Conservation (phyloP, 2,113 vertebrate genomes). For the Misgurnus mizolepis region DNA sequence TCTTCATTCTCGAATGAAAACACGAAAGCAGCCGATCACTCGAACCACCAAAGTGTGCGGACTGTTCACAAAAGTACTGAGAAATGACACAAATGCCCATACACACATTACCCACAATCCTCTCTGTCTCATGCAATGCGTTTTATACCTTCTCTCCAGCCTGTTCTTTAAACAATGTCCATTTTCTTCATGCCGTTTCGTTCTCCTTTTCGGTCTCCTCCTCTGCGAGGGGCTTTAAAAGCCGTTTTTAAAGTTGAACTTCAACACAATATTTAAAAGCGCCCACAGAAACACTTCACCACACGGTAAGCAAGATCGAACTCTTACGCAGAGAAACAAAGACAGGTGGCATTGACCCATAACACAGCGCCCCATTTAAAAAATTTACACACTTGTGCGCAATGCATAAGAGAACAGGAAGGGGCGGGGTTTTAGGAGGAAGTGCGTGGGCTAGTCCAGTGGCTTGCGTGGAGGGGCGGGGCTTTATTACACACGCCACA, state of each 20-base stretch:
- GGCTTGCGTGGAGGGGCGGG: slow-evolving; percentile 22
- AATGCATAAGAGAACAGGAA: slow-evolving; percentile 25
- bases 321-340: slow-evolving; percentile 42
- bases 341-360: slow-evolving; percentile 37
- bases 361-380: slow-evolving; percentile 47
- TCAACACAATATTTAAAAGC: slow-evolving; percentile 43
- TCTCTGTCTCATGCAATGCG: not conserved
- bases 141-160: not conserved
- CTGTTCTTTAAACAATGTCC: slow-evolving; percentile 5
- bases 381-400: slow-evolving; percentile 61
- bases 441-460: slow-evolving; percentile 40
- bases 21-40: slow-evolving; percentile 56
- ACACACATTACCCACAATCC: slow-evolving; percentile 51
- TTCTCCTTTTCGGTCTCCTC: not conserved
- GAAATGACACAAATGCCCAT: slow-evolving; percentile 45
- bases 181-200: not conserved
- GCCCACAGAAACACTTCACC: slow-evolving; percentile 39
- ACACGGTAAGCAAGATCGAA: slow-evolving; percentile 43
- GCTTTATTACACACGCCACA: slow-evolving; percentile 84
- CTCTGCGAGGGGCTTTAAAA: not conserved
- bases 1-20: slow-evolving; percentile 49
- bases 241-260: slow-evolving; percentile 20
- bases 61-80: not conserved
- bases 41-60: slow-evolving; percentile 27
- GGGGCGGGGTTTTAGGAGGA: slow-evolving; percentile 17